phyloP scores from a whole-genome alignment of 2,797 vertebrate genomes.

The Taeniopygia guttata region DNA sequence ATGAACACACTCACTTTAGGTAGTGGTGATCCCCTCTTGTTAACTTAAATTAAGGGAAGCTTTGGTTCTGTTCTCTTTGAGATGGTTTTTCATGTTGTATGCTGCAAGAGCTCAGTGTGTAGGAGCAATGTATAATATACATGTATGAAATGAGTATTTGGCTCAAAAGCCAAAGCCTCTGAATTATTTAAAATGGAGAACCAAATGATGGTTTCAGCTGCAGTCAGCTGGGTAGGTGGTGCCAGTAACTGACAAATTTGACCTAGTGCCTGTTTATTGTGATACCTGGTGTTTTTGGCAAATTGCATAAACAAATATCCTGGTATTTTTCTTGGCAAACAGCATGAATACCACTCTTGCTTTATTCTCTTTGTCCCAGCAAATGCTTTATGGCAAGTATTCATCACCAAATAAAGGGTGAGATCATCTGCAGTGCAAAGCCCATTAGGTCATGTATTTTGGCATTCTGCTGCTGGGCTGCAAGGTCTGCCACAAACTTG shows the following conservation, averaged over 20 bases:
- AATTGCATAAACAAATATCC: conserved; percentile 4
- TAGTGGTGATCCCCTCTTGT: not conserved
- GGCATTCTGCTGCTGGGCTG: not conserved
- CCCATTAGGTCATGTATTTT: not conserved
- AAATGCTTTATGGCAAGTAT: not conserved
- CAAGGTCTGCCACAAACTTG: conserved; percentile 6
- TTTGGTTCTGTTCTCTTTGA: not conserved
- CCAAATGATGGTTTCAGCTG: not conserved
- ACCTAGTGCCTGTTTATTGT: not conserved
- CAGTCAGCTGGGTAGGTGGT: not conserved
- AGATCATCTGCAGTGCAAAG: not conserved
- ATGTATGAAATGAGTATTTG: not conserved
- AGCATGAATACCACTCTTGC: not conserved
- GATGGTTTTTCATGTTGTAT: not conserved
- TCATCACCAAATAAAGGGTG: conserved; percentile 17
- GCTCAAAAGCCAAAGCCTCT: not conserved
- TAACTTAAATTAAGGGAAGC: not conserved
- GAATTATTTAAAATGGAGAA: not conserved
- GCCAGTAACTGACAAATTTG: not conserved
- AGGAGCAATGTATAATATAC: not conserved
- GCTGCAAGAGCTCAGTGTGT: not conserved
- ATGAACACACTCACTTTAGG: not conserved
- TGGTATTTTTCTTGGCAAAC: conserved; percentile 25
- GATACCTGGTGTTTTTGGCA: not conserved
- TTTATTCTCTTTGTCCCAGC: not conserved